Evolutionary conservation across 2,797 vertebrate species (phyloP), one percentile per base, ranked within the genome.

Genomic region (Carapus acus): DNA sequence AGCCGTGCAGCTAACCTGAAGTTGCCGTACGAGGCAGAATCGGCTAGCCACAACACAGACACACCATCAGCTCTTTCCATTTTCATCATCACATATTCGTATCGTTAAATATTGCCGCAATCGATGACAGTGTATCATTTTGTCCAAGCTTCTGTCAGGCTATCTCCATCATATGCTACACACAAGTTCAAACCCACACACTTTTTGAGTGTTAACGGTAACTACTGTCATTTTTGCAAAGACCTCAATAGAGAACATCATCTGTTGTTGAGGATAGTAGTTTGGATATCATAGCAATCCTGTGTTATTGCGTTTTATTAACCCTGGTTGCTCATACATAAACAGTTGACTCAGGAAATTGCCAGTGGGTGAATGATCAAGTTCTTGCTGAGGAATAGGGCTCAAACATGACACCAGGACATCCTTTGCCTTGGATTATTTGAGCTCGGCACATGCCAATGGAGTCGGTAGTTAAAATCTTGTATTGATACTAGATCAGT

Each of bases 21-120:
- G 44, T 53, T 42, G 54, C 39, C 22, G 58, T 37, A 55, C 38
- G 54, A 63, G 68, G 50, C 20, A 55, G 57, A 38, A 43, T 52
- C 52, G 52, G 70, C 64, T 76, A 81, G 62, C 74, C 51, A 51
- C 60, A 24, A 47, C 33, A 13, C 20, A 15, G 50, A 57, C 22
- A 44, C 33, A 41, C 24, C 53, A 54, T 62, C 62, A 49, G 66
- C 58, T 46, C 59, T 49, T 58, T 64, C 60, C 71, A 63, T 13
- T 43, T 46, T 16, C 43, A 40, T 54, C 43, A 29, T 20, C 65
- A 60, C 65, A 62, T 52, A 51, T 58, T 43, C 53, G 43, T 38
- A 23, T 38, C 19, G 16, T 14, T 15, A 14, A 4, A 5, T 22
- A 17, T 18, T 19, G 7, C 21, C 7, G 1, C 20, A 43, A 17